phyloP scores from a whole-genome alignment of 1,140 invertebrate species.

The Lycorma delicatula region DNA sequence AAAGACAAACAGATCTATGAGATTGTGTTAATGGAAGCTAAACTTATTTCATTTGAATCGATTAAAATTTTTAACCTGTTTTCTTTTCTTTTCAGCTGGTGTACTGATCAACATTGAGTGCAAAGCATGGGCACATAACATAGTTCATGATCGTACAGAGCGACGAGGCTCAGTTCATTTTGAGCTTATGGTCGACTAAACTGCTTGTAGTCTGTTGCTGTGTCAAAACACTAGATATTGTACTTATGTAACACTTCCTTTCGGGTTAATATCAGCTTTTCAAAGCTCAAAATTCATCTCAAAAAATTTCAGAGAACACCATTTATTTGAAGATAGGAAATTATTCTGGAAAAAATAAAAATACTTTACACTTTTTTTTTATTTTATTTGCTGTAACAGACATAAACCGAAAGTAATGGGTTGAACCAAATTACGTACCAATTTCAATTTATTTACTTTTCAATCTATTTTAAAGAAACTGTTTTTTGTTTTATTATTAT shows the following conservation, averaged over 20 bases:
- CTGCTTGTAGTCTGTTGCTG: not conserved
- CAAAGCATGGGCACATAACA: conserved; percentile 93
- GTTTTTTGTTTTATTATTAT: too few species aligned
- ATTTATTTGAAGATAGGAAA: too few species aligned
- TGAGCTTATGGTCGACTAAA: conserved; percentile 89
- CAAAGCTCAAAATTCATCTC: too few species aligned
- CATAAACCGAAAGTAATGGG: not conserved
- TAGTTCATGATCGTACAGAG: conserved; percentile 75
- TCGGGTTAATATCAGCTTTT: too few species aligned
- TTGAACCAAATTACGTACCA: too few species aligned
- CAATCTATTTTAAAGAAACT: too few species aligned
- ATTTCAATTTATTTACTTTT: too few species aligned
- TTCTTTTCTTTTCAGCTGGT: conserved; percentile 50
- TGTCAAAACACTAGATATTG: not conserved
- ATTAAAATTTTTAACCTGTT: not conserved
- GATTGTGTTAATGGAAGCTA: too few species aligned
- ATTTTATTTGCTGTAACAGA: not conserved
- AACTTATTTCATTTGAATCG: too few species aligned
- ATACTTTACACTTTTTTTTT: not conserved
- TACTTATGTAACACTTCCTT: not conserved
- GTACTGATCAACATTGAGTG: conserved; percentile 93
- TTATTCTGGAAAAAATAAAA: too few species aligned
- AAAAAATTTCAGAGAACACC: too few species aligned
- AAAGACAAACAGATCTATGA: too few species aligned
- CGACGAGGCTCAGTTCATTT: conserved; percentile 90